phyloP scores from a whole-genome alignment of 2,113 vertebrate species.

The Nesospiza acunhae region DNA sequence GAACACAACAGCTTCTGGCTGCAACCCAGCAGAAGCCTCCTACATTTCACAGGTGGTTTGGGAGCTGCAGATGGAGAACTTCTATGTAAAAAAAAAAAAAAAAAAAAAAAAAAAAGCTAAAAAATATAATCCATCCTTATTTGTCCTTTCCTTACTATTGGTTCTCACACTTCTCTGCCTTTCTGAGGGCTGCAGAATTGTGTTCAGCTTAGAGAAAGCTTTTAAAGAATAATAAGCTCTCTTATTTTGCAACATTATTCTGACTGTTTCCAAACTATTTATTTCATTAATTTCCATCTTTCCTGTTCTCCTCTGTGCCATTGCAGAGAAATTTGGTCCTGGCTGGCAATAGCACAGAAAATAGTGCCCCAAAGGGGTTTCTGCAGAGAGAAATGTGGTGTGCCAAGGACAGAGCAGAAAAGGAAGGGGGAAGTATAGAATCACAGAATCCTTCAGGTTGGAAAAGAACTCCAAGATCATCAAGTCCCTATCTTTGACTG shows the following conservation, averaged over 20 bases:
- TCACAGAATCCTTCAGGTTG: background rate
- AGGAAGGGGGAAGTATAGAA: background rate
- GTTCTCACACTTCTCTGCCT: background rate
- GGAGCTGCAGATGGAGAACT: slow-evolving; percentile 42
- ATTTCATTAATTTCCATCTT: background rate
- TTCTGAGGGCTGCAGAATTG: background rate
- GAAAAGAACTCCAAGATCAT: background rate
- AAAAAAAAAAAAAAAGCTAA: background rate
- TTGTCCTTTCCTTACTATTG: background rate
- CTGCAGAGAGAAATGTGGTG: background rate
- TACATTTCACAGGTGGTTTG: slow-evolving; percentile 47
- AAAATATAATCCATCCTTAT: background rate
- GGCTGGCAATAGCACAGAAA: background rate
- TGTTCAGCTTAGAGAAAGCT: background rate
- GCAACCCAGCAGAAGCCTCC: slow-evolving; percentile 21
- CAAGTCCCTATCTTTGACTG: background rate
- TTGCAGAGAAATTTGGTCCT: background rate
- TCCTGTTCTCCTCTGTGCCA: background rate
- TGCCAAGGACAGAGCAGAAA: background rate
- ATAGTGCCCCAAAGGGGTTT: background rate
- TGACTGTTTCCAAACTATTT: background rate
- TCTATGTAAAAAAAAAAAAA: background rate
- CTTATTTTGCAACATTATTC: background rate
- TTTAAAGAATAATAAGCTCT: background rate
- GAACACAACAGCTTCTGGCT: slow-evolving; percentile 9